These are phyloP conservation scores for Zeuzera pyrina DNA, from an alignment of 2,888 invertebrate species.

Conservation along the genomic window DNA sequence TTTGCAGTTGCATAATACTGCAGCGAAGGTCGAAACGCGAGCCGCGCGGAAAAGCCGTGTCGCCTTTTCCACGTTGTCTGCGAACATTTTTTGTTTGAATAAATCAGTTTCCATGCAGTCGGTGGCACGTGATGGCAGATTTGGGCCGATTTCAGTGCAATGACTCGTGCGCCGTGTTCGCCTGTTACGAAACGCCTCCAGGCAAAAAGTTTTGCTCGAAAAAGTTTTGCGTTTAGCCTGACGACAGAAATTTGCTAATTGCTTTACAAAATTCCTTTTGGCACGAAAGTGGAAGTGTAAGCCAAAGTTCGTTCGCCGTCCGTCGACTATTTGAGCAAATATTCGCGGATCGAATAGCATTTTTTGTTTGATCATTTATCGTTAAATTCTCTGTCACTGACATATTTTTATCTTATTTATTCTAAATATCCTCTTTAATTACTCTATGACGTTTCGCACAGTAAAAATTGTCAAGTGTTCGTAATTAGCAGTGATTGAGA, in stretches of 20 bases:
- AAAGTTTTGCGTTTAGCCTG: slow-evolving; percentile 39
- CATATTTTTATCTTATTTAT: slow-evolving; percentile 8
- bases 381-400: slow-evolving; percentile 26
- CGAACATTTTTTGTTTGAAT: slow-evolving; percentile 39
- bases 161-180: slow-evolving; percentile 32
- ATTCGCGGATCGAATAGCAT: too few species aligned
- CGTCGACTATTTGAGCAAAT: slow-evolving; percentile 41
- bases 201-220: slow-evolving; percentile 44
- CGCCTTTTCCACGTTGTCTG: slow-evolving; percentile 36
- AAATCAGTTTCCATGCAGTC: slow-evolving; percentile 30
- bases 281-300: slow-evolving; percentile 32
- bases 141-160: slow-evolving; percentile 51
- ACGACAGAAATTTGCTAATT: slow-evolving; percentile 58
- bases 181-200: slow-evolving; percentile 53
- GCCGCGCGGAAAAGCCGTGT: slow-evolving; percentile 48
- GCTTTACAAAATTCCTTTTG: slow-evolving; percentile 49
- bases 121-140: slow-evolving; percentile 35
- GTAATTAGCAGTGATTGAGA: slow-evolving; percentile 28
- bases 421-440: slow-evolving; percentile 13
- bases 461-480: slow-evolving; percentile 21
- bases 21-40: slow-evolving; percentile 39
- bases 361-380: slow-evolving; percentile 26
- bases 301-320: slow-evolving; percentile 24
- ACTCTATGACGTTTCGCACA: slow-evolving; percentile 35
- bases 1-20: slow-evolving; percentile 64